These are phyloP conservation scores for Pempheris klunzingeri DNA, from an alignment of 2,797 vertebrate genomes.

Conservation along the genomic window DNA sequence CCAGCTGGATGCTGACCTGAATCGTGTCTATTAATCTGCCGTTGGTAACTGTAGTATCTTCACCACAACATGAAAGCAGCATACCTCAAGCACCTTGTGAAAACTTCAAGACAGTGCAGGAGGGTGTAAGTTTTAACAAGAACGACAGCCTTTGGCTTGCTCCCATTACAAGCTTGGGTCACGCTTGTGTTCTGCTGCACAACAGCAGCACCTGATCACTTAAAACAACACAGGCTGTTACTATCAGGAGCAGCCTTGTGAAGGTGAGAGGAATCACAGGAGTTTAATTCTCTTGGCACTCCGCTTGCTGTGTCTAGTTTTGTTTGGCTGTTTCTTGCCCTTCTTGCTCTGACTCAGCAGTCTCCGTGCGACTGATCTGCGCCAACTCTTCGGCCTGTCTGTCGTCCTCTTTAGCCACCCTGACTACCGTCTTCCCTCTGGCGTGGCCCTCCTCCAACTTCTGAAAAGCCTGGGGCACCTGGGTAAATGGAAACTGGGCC, in stretches of 20 bases:
- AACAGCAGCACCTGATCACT: slow-evolving; percentile 9
- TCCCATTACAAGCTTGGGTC: slow-evolving; percentile 22
- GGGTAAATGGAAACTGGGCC: slow-evolving; percentile 90
- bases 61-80: neutral
- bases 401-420: slow-evolving; percentile 78
- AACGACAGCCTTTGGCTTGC: slow-evolving; percentile 21
- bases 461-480: slow-evolving; percentile 95
- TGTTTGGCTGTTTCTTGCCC: slow-evolving; percentile 41
- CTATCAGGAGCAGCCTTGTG: slow-evolving; percentile 5
- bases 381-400: slow-evolving; percentile 39
- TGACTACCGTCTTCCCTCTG: slow-evolving; percentile 94
- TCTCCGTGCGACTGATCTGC: slow-evolving; percentile 15
- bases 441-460: slow-evolving; percentile 95
- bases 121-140: slow-evolving; percentile 14
- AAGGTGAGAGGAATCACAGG: slow-evolving; percentile 10
- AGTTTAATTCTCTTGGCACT: slow-evolving; percentile 7
- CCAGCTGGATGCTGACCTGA: slow-evolving; percentile 16
- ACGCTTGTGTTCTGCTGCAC: slow-evolving; percentile 10
- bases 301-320: slow-evolving; percentile 29
- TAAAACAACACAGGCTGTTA: slow-evolving; percentile 25
- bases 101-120: slow-evolving; percentile 4
- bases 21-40: slow-evolving; percentile 8
- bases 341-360: slow-evolving; percentile 34
- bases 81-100: slow-evolving; percentile 17
- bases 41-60: neutral